These are phyloP conservation scores for Hyperoodon ampullatus DNA, from an alignment of 2,113 vertebrate species.

Conservation along the genomic window DNA sequence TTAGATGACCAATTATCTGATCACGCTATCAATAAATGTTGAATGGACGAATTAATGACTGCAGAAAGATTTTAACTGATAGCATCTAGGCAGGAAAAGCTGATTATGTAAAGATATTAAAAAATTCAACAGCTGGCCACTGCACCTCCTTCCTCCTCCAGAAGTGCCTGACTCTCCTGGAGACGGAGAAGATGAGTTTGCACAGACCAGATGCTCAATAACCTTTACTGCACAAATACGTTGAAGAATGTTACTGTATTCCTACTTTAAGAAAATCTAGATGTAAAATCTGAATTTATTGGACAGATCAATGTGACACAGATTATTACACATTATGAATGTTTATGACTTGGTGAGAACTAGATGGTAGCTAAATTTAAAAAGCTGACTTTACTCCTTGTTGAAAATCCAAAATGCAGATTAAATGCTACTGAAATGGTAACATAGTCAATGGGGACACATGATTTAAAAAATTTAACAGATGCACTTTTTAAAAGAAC, in stretches of 20 bases:
- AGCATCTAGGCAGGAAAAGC: conserved; percentile 13
- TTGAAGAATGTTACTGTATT: background rate
- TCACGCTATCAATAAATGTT: background rate
- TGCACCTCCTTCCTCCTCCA: background rate
- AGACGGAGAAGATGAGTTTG: background rate
- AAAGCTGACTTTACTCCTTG: background rate
- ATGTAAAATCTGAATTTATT: conserved; percentile 12
- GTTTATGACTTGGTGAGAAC: conserved; percentile 18
- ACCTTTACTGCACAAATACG: background rate
- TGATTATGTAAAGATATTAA: background rate
- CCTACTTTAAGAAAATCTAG: background rate
- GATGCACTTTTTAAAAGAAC: background rate
- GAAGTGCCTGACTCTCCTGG: background rate
- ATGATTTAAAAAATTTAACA: background rate
- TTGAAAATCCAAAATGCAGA: conserved; percentile 9
- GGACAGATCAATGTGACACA: background rate
- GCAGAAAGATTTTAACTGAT: background rate
- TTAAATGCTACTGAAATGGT: conserved; percentile 18
- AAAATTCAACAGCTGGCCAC: background rate
- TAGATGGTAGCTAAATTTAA: background rate
- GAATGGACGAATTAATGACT: background rate
- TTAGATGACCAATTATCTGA: background rate
- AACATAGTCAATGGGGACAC: background rate
- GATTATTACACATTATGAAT: background rate
- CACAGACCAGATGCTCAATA: background rate